phyloP scores from a whole-genome alignment of 2,797 vertebrate genomes.

The Cirrhinus molitorella region DNA sequence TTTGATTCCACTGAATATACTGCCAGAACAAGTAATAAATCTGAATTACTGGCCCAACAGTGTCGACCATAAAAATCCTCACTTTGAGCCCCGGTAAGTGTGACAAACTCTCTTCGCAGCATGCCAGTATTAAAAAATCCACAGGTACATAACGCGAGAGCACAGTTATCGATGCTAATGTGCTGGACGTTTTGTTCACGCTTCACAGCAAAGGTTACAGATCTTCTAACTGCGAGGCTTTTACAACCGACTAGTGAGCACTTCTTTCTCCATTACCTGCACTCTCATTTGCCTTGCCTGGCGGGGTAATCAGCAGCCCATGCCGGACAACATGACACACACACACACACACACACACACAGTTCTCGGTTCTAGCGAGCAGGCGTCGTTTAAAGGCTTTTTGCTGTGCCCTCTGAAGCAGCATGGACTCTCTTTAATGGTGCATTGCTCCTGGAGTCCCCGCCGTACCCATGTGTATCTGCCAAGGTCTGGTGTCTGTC shows the following conservation, averaged over 20 bases:
- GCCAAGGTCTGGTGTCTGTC: constrained; percentile 60
- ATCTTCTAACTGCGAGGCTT: constrained; percentile 67
- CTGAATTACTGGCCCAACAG: not conserved
- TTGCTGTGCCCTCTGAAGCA: constrained; percentile 46
- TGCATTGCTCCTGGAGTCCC: constrained; percentile 63
- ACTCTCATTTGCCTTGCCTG: constrained; percentile 73
- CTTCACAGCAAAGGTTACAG: constrained; percentile 72
- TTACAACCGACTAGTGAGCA: constrained; percentile 69
- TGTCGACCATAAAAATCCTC: not conserved
- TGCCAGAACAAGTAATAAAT: not conserved
- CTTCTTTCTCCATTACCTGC: constrained; percentile 77
- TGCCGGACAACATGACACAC: constrained; percentile 38
- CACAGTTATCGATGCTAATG: constrained; percentile 65
- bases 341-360: constrained; percentile 38
- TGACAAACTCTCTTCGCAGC: constrained; percentile 52
- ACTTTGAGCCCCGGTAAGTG: constrained; percentile 30
- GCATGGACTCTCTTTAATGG: constrained; percentile 71
- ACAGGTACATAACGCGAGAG: constrained; percentile 52
- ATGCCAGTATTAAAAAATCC: constrained; percentile 58
- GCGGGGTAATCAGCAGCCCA: constrained; percentile 68
- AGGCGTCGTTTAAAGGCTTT: constrained; percentile 43
- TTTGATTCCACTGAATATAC: not conserved
- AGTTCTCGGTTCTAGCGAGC: constrained; percentile 3
- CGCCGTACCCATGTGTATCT: constrained; percentile 46
- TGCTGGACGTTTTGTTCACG: constrained; percentile 69